These are phyloP conservation scores for Catostomus latipinnis DNA, from an alignment of 2,797 vertebrate genomes.

Conservation along the genomic window DNA sequence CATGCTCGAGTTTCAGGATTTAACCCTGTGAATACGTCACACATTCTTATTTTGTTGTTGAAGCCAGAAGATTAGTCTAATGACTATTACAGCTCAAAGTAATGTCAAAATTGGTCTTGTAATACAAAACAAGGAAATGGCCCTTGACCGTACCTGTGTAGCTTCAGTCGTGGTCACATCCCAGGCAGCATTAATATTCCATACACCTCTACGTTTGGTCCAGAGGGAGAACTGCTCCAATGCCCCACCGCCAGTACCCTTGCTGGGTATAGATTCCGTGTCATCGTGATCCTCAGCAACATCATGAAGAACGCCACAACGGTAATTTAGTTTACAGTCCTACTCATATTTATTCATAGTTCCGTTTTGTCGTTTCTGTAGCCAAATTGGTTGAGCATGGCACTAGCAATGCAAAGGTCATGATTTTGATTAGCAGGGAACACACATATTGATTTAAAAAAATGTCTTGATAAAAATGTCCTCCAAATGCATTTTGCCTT, in stretches of 20 bases:
- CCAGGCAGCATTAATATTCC: constrained; percentile 93
- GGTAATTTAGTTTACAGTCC: constrained; percentile 74
- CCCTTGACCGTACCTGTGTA: constrained; percentile 72
- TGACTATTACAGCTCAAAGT: no score
- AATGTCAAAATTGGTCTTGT: neutral
- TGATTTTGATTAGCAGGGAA: no score
- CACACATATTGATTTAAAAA: no score
- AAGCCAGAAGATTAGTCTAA: neutral
- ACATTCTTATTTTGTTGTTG: neutral
- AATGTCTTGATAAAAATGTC: no score
- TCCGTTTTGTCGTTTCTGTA: no score
- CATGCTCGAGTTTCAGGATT: no score
- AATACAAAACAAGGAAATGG: constrained; percentile 58
- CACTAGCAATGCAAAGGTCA: no score
- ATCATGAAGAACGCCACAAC: constrained; percentile 82
- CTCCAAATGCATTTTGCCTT: neutral
- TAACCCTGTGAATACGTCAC: no score
- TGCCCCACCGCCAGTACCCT: constrained; percentile 82
- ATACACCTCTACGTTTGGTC: constrained; percentile 81
- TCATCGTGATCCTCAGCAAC: constrained; percentile 91
- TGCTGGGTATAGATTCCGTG: constrained; percentile 88
- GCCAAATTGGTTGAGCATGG: no score
- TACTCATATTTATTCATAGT: no score
- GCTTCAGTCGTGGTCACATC: constrained; percentile 92
- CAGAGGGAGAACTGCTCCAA: constrained; percentile 86